These are phyloP conservation scores for Dryas iulia DNA, from an alignment of 1,140 invertebrate genomes.

Conservation along the genomic window DNA sequence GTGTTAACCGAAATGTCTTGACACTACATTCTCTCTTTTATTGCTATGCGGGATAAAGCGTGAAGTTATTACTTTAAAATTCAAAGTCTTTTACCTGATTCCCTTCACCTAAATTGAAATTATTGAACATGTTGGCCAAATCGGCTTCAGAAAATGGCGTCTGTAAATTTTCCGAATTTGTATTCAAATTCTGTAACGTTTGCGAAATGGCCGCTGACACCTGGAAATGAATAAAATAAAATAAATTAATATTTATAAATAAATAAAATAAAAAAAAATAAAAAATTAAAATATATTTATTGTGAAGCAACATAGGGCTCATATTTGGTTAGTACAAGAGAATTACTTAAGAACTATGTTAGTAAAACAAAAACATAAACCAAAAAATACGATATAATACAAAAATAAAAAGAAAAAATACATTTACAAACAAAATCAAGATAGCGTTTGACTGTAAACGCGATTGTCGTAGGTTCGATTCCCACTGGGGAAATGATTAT, in stretches of 20 bases:
- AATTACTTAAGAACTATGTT: too few species aligned
- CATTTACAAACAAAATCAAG: too few species aligned
- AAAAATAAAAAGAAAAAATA: too few species aligned
- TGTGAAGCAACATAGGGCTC: too few species aligned
- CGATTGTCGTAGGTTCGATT: background rate
- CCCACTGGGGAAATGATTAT: background rate
- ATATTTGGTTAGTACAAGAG: too few species aligned
- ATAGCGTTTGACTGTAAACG: background rate
- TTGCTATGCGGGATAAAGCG: background rate
- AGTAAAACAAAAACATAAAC: too few species aligned
- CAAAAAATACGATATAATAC: too few species aligned
- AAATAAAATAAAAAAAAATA: too few species aligned
- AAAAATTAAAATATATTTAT: too few species aligned
- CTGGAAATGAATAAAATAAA: slow-evolving; percentile 39
- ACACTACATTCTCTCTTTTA: too few species aligned
- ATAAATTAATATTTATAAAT: background rate
- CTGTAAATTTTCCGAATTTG: slow-evolving; percentile 75
- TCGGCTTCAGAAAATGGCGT: slow-evolving; percentile 79
- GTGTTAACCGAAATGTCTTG: too few species aligned
- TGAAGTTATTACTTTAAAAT: background rate
- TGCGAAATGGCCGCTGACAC: slow-evolving; percentile 73
- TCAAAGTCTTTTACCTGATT: slow-evolving; percentile 45
- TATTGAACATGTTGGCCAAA: slow-evolving; percentile 80
- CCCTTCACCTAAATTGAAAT: slow-evolving; percentile 58
- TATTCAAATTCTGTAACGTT: slow-evolving; percentile 71